Evolutionary conservation across 1,140 invertebrate genomes (phyloP).

Genomic region (Latrodectus geometricus): DNA sequence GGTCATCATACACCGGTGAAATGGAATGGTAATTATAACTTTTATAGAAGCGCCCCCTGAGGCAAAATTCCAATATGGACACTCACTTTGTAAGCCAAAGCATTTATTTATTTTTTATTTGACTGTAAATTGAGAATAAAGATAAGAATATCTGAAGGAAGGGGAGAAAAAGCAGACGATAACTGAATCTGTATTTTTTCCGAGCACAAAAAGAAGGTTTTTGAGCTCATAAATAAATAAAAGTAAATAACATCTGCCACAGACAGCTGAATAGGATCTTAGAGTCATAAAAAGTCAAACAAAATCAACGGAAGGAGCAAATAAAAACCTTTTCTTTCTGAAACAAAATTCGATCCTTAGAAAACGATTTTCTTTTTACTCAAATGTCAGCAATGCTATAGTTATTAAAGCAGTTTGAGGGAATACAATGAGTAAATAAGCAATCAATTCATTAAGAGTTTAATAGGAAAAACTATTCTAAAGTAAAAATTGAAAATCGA

Average conservation of each 20-base stretch:
- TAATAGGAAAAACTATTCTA: too few relatives aligned
- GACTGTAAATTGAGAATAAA: background rate
- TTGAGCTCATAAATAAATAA: background rate
- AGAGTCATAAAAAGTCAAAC: background rate
- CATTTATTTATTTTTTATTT: background rate
- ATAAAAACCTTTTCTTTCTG: too few relatives aligned
- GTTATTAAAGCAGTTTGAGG: too few relatives aligned
- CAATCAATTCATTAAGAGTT: too few relatives aligned
- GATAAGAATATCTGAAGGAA: background rate
- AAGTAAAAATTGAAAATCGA: too few relatives aligned
- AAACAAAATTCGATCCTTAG: too few relatives aligned
- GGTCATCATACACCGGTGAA: background rate
- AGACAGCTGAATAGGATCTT: background rate
- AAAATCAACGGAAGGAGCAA: too few relatives aligned
- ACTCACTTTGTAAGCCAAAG: background rate
- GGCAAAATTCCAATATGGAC: background rate
- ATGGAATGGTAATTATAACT: slow-evolving; percentile 2
- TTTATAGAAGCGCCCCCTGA: background rate
- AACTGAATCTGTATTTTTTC: background rate
- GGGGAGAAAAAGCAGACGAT: background rate
- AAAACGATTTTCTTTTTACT: too few relatives aligned
- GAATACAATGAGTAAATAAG: too few relatives aligned
- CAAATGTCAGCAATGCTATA: too few relatives aligned
- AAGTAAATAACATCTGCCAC: background rate
- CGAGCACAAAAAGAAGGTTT: background rate